Evolutionary conservation across 2,888 invertebrate genomes (phyloP).

Genomic region (Chrysolina americana): DNA sequence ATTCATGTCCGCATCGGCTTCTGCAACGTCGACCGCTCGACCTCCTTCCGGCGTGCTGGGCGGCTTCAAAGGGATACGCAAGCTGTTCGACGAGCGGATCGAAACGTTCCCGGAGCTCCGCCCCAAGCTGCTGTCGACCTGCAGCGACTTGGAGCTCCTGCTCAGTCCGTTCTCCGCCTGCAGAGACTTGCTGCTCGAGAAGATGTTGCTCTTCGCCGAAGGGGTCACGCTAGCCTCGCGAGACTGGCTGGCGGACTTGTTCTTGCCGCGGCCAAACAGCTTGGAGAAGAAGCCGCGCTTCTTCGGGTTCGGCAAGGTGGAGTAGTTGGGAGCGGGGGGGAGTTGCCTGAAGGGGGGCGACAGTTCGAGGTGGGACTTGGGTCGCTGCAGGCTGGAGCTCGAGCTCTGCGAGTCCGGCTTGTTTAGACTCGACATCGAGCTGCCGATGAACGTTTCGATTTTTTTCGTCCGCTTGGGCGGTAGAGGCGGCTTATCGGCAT

Average conservation of each 20-base stretch:
- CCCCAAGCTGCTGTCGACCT: slow-evolving; percentile 47
- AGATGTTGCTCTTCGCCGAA: slow-evolving; percentile 42
- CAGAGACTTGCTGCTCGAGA: slow-evolving; percentile 50
- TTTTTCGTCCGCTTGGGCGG: slow-evolving; percentile 85
- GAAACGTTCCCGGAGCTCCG: slow-evolving; percentile 68
- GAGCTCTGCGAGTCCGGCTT: slow-evolving; percentile 52
- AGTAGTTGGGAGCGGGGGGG: slow-evolving; percentile 68
- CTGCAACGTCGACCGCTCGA: slow-evolving; percentile 43
- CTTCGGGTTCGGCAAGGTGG: slow-evolving; percentile 72
- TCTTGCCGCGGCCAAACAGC: slow-evolving; percentile 75
- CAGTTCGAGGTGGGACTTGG: slow-evolving; percentile 64
- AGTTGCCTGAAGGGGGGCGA: slow-evolving; percentile 61
- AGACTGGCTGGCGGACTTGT: slow-evolving; percentile 66
- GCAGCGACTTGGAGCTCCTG: slow-evolving; percentile 65
- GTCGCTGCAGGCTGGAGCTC: slow-evolving; percentile 58
- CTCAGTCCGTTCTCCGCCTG: slow-evolving; percentile 45
- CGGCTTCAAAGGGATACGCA: slow-evolving; percentile 78
- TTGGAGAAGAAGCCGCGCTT: slow-evolving; percentile 78
- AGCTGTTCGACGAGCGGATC: slow-evolving; percentile 66
- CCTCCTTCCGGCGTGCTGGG: slow-evolving; percentile 37
- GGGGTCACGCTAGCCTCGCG: slow-evolving; percentile 61
- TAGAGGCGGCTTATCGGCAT: slow-evolving; percentile 76
- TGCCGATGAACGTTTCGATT: slow-evolving; percentile 67
- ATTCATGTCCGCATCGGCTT: slow-evolving; percentile 65
- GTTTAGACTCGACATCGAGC: slow-evolving; percentile 55